A percentile compares a stretch with the other conserved stretches of the same genome.
phyloP scores from a whole-genome alignment of 2,113 vertebrate species.

The Hypocryptadius cinnamomeus region DNA sequence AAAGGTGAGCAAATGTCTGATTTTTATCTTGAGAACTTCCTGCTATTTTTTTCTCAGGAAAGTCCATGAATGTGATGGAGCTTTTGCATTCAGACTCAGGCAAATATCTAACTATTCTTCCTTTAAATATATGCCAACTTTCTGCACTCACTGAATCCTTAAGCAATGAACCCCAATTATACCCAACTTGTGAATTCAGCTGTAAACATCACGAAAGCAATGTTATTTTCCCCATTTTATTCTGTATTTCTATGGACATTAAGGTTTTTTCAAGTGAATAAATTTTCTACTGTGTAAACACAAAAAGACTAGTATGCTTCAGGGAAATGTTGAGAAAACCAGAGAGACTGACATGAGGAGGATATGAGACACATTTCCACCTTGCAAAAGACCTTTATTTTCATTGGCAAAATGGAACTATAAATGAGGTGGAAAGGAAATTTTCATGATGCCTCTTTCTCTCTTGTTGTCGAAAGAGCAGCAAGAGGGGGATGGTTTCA shows the following conservation, averaged over 20 bases:
- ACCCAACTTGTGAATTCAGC: neutral
- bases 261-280: neutral
- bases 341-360: neutral
- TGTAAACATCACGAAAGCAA: neutral
- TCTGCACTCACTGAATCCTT: neutral
- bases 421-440: neutral
- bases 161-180: neutral
- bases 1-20: neutral
- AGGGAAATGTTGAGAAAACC: neutral
- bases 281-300: neutral
- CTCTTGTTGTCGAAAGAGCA: neutral
- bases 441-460: neutral
- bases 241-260: neutral
- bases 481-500: neutral
- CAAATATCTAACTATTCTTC: neutral
- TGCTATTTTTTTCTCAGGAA: neutral
- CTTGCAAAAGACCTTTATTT: neutral
- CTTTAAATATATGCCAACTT: neutral
- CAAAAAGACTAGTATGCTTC: neutral
- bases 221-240: neutral
- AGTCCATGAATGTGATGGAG: neutral
- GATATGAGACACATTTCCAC: neutral
- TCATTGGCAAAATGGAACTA: fast-evolving
- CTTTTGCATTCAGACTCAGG: neutral
- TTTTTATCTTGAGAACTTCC: neutral